Conservation (phyloP, 53 echinoderm and acorn worm species). For the Henricia sp. region DNA sequence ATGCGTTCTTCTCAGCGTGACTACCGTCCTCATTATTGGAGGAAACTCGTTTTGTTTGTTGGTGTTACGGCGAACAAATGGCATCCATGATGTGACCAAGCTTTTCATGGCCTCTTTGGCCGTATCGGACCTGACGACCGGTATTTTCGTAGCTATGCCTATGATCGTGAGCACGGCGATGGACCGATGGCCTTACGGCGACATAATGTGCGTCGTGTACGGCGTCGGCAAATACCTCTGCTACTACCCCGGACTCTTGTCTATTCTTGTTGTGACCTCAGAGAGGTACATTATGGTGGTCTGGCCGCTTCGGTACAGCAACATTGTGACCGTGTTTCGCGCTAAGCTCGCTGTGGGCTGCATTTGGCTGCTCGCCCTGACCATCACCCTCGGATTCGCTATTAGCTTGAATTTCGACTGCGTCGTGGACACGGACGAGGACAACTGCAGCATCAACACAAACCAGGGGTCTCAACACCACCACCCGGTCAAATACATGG, state of each 20-base stretch:
- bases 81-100: conserved; percentile 71
- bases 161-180: conserved; percentile 35
- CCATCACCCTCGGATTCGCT: conserved; percentile 24
- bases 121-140: conserved; percentile 64
- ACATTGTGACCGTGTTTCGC: conserved; percentile 16
- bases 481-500: conserved; percentile 48
- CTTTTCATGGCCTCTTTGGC: conserved; percentile 75
- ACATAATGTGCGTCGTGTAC: conserved; percentile 12
- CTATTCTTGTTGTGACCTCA: neutral
- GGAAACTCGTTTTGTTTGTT: conserved; percentile 47
- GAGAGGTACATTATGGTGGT: conserved; percentile 44
- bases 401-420: conserved; percentile 7
- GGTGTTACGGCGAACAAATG: conserved; percentile 13
- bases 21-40: conserved; percentile 28
- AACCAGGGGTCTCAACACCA: conserved; percentile 15
- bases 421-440: conserved; percentile 33
- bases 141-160: conserved; percentile 51
- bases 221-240: conserved; percentile 41
- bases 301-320: conserved; percentile 12
- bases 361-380: conserved; percentile 25
- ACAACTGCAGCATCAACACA: conserved; percentile 47
- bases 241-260: conserved; percentile 33
- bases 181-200: conserved; percentile 44
- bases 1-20: conserved; percentile 22
- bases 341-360: conserved; percentile 11